These are phyloP conservation scores for Beroe ovata DNA, from an alignment of 37 sponge, comb jelly and placozoan genomes.

Conservation along the genomic window DNA sequence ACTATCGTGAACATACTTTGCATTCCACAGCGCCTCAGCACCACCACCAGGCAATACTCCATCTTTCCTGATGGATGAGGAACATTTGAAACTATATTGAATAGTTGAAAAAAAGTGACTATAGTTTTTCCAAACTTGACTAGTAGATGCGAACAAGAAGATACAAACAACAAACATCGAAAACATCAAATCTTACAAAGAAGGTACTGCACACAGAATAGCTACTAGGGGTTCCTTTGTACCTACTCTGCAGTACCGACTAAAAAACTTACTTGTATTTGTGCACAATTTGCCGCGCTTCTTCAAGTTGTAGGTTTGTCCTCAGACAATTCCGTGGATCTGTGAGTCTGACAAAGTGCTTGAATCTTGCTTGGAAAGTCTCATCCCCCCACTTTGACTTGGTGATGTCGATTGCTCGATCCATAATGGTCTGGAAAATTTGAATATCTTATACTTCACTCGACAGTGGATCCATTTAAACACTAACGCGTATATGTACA, in stretches of 20 bases:
- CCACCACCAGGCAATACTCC: constrained; percentile 68
- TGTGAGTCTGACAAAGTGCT: constrained; percentile 73
- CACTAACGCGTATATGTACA: too few relatives aligned
- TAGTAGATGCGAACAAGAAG: too few relatives aligned
- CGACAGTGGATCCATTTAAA: too few relatives aligned
- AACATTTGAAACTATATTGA: too few relatives aligned
- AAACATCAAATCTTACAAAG: too few relatives aligned
- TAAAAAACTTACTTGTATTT: constrained; percentile 74
- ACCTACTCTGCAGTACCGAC: too few relatives aligned
- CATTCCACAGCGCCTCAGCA: constrained; percentile 70
- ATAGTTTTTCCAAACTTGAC: too few relatives aligned
- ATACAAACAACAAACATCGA: too few relatives aligned
- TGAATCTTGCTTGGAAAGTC: constrained; percentile 73
- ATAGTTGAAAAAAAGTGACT: too few relatives aligned
- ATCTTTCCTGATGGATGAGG: constrained; percentile 78
- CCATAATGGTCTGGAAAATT: neutral
- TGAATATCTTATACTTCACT: too few relatives aligned
- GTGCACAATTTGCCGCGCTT: constrained; percentile 70
- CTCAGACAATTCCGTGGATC: constrained; percentile 71
- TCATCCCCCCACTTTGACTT: constrained; percentile 78
- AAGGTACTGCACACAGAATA: too few relatives aligned
- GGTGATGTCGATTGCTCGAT: constrained; percentile 69
- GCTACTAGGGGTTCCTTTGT: too few relatives aligned
- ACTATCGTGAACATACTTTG: constrained; percentile 84
- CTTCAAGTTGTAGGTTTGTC: constrained; percentile 67